phyloP scores from a whole-genome alignment of 2,888 invertebrate genomes.

The Pristionchus fissidentatus region DNA sequence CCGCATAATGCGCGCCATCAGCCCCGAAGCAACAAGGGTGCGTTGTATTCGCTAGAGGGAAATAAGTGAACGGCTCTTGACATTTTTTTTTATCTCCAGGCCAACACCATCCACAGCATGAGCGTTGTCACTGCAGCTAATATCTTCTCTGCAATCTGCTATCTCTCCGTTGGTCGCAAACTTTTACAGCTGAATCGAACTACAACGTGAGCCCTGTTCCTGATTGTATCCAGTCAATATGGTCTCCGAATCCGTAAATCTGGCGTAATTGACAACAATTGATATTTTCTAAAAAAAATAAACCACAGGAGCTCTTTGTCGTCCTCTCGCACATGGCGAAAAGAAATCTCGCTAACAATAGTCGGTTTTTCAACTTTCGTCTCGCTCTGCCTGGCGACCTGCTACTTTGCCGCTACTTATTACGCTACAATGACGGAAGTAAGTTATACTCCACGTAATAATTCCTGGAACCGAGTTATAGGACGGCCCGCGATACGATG shows the following conservation, averaged over 20 bases:
- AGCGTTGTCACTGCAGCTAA: not conserved
- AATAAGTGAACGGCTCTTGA: too few relatives aligned
- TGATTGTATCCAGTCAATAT: too few relatives aligned
- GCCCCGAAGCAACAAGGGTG: not conserved
- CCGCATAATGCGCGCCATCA: not conserved
- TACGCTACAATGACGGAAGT: not conserved
- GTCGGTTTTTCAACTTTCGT: conserved; percentile 8
- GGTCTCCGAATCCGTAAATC: too few relatives aligned
- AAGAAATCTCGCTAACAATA: not conserved
- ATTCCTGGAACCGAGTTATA: too few relatives aligned
- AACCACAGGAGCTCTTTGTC: too few relatives aligned
- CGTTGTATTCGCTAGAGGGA: too few relatives aligned
- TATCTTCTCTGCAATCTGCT: conserved; percentile 3
- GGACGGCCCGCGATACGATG: too few relatives aligned
- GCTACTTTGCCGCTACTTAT: not conserved
- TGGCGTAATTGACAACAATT: too few relatives aligned
- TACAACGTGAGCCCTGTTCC: too few relatives aligned
- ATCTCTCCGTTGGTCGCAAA: not conserved
- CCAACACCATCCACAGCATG: conserved; percentile 8
- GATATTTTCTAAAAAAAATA: too few relatives aligned
- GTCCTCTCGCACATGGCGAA: not conserved
- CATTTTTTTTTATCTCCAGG: too few relatives aligned
- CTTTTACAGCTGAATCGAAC: not conserved
- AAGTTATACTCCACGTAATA: too few relatives aligned
- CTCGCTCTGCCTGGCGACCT: not conserved